A percentile compares a stretch with the other conserved stretches of the same genome.
Conservation (phyloP, 2,113 vertebrate genomes). For the Pogona vitticeps region DNA sequence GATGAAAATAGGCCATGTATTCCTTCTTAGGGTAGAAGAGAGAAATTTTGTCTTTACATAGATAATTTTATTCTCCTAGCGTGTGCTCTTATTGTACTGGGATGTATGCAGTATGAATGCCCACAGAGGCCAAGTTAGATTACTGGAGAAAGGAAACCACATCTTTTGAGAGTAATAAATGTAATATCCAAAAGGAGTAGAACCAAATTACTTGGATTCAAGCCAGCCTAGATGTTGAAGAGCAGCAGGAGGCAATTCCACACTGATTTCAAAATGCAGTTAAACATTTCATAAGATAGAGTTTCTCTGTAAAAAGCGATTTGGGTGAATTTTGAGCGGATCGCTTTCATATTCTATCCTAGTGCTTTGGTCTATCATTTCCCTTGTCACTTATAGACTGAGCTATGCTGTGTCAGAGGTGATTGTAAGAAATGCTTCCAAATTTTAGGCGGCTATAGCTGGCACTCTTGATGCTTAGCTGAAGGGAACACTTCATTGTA, state of each 20-base stretch:
- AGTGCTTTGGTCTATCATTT: slow-evolving; percentile 18
- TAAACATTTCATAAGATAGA: slow-evolving; percentile 42
- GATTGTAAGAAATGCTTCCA: neutral
- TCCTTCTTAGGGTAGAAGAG: neutral
- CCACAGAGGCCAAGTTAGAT: neutral
- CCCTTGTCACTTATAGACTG: slow-evolving; percentile 1
- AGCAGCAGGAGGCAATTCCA: neutral
- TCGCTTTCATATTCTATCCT: neutral
- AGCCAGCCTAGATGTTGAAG: neutral
- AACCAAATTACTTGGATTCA: slow-evolving; percentile 13
- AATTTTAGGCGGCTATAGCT: neutral
- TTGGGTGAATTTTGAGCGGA: slow-evolving; percentile 10
- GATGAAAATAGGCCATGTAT: slow-evolving; percentile 37
- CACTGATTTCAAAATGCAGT: slow-evolving; percentile 12
- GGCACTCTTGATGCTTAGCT: neutral
- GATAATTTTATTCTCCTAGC: neutral
- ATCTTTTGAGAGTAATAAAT: neutral
- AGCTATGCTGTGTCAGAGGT: neutral
- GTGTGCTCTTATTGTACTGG: neutral
- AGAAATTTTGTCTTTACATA: slow-evolving; percentile 21
- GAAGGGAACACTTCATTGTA: neutral
- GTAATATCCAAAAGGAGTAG: neutral
- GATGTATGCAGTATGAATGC: neutral
- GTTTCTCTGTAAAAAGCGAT: slow-evolving; percentile 7
- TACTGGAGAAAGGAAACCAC: neutral